Percentiles rank a stretch among this genome's conserved stretches.
Evolutionary conservation across 2,888 invertebrate species (phyloP).

Genomic region (Dryocosmus kuriphilus): DNA sequence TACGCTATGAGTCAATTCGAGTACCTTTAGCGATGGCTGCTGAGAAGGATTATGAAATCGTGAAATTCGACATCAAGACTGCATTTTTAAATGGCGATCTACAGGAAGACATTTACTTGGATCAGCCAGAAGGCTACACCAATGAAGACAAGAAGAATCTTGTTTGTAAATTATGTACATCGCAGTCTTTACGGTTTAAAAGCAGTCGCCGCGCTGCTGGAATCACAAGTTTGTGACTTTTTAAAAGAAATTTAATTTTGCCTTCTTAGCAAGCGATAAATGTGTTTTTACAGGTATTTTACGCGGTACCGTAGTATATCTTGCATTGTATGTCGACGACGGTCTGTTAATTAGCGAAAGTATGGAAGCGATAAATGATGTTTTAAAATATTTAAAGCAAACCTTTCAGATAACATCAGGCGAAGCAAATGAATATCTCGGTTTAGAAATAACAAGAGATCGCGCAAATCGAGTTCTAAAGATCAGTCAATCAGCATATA

Average conservation of each 20-base stretch:
- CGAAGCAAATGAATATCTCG: constrained; percentile 31
- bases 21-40: constrained; percentile 55
- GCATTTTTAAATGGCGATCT: too few relatives aligned
- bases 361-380: constrained; percentile 16
- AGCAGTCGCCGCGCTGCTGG: constrained; percentile 45
- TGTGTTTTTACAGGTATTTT: constrained; percentile 19
- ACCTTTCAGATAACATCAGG: constrained; percentile 36
- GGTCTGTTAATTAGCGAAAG: constrained; percentile 20
- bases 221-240: constrained; percentile 40
- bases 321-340: constrained; percentile 39
- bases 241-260: constrained; percentile 19
- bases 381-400: constrained; percentile 13
- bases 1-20: constrained; percentile 58
- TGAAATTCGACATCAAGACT: too few relatives aligned
- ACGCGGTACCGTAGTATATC: neutral
- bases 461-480: constrained; percentile 6
- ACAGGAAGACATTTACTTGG: constrained; percentile 55
- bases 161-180: constrained; percentile 49
- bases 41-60: constrained; percentile 43
- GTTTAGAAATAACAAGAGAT: constrained; percentile 39
- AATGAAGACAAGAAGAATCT: constrained; percentile 41
- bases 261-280: constrained; percentile 13
- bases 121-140: constrained; percentile 53
- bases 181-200: constrained; percentile 57
- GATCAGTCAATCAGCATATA: constrained; percentile 29